Percentiles rank a stretch among this genome's conserved stretches.
Conservation (phyloP, 2,797 vertebrate genomes). For the Aeoliscus strigatus region DNA sequence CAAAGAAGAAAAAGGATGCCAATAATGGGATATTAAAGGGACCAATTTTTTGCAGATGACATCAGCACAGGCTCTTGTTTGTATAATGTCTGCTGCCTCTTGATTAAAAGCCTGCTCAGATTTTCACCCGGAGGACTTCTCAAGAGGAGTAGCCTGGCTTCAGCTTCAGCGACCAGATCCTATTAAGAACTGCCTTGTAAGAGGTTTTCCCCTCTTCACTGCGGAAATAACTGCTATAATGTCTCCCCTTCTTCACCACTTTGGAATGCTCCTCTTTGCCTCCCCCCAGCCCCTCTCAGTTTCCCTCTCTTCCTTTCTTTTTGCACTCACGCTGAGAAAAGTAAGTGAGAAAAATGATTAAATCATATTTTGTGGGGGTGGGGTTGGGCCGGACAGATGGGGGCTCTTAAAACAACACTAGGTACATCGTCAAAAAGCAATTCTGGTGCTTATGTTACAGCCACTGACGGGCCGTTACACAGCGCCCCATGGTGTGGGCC, state of each 20-base stretch:
- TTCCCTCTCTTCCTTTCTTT: constrained; percentile 34
- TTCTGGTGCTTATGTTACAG: constrained; percentile 72
- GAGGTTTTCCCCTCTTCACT: constrained; percentile 62
- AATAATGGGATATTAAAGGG: constrained; percentile 36
- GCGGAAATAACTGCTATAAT: constrained; percentile 67
- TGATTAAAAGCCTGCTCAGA: constrained; percentile 61
- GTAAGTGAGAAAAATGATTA: constrained; percentile 81
- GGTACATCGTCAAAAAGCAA: constrained; percentile 79
- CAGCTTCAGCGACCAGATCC: constrained; percentile 53
- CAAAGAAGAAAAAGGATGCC: constrained; percentile 10
- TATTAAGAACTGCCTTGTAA: constrained; percentile 67
- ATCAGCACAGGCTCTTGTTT: constrained; percentile 57
- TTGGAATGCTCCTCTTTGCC: constrained; percentile 65
- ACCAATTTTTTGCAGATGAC: constrained; percentile 45
- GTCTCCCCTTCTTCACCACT: constrained; percentile 72
- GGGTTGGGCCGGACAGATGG: constrained; percentile 47
- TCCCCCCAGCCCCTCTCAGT: constrained; percentile 30
- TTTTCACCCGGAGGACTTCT: constrained; percentile 65
- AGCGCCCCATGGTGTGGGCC: constrained; percentile 73
- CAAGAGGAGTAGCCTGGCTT: constrained; percentile 59
- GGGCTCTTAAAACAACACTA: constrained; percentile 78
- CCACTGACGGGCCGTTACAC: constrained; percentile 66
- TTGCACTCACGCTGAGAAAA: constrained; percentile 68
- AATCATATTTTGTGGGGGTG: constrained; percentile 67
- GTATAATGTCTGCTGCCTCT: constrained; percentile 46